phyloP scores from a whole-genome alignment of 1,140 invertebrate genomes.

The Sycophila sp. region DNA sequence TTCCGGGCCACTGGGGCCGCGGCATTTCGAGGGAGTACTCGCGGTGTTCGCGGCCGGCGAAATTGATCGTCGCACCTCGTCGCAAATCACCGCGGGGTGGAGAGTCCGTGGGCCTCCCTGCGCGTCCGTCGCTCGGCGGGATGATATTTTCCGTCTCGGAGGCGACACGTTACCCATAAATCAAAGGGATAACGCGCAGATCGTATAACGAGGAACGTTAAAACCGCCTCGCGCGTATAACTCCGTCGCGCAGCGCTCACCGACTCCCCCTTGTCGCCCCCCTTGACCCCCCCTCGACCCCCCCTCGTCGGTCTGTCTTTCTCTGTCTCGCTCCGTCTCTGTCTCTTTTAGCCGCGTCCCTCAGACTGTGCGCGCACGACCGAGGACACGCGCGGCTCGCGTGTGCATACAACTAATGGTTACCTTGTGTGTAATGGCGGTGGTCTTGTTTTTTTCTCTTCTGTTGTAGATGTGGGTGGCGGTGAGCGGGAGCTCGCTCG shows the following conservation, averaged over 20 bases:
- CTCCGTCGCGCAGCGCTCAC: background rate
- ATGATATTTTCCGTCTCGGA: slow-evolving; percentile 36
- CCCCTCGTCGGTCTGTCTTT: background rate
- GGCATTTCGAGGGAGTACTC: no score
- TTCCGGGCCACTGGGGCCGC: no score
- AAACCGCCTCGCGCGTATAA: slow-evolving; percentile 4
- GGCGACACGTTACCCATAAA: slow-evolving; percentile 52
- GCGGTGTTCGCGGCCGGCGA: slow-evolving; percentile 36
- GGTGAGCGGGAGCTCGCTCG: slow-evolving; percentile 68
- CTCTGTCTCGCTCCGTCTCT: background rate
- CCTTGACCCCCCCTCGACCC: background rate
- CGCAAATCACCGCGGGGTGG: slow-evolving; percentile 23
- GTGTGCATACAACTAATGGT: slow-evolving; percentile 56
- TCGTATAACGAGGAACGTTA: slow-evolving; percentile 35
- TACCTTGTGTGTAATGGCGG: slow-evolving; percentile 67
- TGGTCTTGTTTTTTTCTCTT: slow-evolving; percentile 67
- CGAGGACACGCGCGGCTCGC: background rate
- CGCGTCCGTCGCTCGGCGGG: background rate
- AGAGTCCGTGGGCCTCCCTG: background rate
- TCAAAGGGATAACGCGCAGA: slow-evolving; percentile 56
- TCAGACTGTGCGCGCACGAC: background rate
- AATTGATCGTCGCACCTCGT: slow-evolving; percentile 31
- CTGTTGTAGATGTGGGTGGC: slow-evolving; percentile 70
- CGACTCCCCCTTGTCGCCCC: background rate
- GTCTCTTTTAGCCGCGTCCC: no score